These are phyloP conservation scores for Montipora sp. DNA, from an alignment of 64 coral and sea anemone species.

Conservation along the genomic window DNA sequence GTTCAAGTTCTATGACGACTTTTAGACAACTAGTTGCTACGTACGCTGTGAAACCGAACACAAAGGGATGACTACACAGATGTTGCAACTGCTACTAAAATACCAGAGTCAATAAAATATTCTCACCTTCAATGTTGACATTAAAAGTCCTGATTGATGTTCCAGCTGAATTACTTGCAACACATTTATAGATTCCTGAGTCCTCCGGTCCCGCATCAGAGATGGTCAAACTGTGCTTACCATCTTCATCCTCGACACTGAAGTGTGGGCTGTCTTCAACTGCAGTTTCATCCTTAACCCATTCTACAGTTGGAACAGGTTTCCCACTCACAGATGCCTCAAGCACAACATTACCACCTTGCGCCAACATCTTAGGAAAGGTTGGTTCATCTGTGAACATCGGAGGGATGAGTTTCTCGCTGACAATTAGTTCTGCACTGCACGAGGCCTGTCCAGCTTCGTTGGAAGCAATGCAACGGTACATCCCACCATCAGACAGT, in stretches of 20 bases:
- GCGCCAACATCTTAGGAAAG: conserved; percentile 67
- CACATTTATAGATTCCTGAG: conserved; percentile 94
- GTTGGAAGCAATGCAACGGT: conserved; percentile 74
- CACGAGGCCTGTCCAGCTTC: conserved; percentile 80
- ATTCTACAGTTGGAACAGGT: conserved; percentile 88
- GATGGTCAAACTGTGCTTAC: conserved; percentile 84
- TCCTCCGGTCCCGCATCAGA: conserved; percentile 78
- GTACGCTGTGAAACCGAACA: too few relatives aligned
- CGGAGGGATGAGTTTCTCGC: conserved; percentile 57
- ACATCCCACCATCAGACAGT: conserved; percentile 73
- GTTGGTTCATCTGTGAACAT: conserved; percentile 71
- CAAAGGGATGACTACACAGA: too few relatives aligned
- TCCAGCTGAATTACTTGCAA: conserved; percentile 80
- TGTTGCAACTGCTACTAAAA: neutral
- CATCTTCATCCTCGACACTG: conserved; percentile 64
- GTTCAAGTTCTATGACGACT: too few relatives aligned
- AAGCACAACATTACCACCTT: conserved; percentile 84
- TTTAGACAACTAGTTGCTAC: too few relatives aligned
- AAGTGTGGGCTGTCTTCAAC: conserved; percentile 66
- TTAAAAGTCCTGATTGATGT: conserved; percentile 85
- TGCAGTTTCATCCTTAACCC: conserved; percentile 85
- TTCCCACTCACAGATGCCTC: conserved; percentile 81
- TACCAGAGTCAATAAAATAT: neutral
- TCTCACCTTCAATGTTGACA: conserved; percentile 92
- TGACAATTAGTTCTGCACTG: conserved; percentile 74